phyloP scores from a whole-genome alignment of 2,113 vertebrate genomes.

The Sphyrna mokarran region DNA sequence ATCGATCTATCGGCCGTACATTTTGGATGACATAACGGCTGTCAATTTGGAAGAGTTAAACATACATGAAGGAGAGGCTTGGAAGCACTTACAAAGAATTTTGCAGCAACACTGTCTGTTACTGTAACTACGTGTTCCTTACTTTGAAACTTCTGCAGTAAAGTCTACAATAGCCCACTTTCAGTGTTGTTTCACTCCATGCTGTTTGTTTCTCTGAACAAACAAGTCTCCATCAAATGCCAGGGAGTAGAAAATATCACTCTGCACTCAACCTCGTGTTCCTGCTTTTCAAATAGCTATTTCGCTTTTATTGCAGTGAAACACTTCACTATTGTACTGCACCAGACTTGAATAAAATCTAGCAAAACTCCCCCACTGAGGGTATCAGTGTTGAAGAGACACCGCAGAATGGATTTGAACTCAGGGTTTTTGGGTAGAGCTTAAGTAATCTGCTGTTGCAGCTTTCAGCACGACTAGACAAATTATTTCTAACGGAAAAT shows the following conservation, averaged over 20 bases:
- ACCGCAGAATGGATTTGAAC: neutral
- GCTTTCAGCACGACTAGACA: neutral
- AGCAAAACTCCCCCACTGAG: neutral
- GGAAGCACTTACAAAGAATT: neutral
- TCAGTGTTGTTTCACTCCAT: neutral
- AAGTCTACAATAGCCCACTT: neutral
- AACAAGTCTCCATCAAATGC: neutral
- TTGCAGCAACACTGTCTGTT: neutral
- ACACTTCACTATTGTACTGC: neutral
- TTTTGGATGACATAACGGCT: neutral
- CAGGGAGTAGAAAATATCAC: neutral
- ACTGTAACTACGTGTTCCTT: neutral
- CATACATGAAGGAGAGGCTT: neutral
- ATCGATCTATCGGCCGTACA: neutral
- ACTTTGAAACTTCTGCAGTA: neutral
- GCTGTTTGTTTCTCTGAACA: neutral
- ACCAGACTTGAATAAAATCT: neutral
- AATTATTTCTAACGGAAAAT: neutral
- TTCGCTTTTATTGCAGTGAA: neutral
- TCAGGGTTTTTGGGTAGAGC: neutral
- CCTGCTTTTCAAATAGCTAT: neutral
- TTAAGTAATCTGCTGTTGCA: neutral
- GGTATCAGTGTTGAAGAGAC: neutral
- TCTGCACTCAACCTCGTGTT: neutral
- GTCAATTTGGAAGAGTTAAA: neutral